These are phyloP conservation scores for Venustoraphidia nigricollis DNA, from an alignment of 2,888 invertebrate species.

Conservation along the genomic window DNA sequence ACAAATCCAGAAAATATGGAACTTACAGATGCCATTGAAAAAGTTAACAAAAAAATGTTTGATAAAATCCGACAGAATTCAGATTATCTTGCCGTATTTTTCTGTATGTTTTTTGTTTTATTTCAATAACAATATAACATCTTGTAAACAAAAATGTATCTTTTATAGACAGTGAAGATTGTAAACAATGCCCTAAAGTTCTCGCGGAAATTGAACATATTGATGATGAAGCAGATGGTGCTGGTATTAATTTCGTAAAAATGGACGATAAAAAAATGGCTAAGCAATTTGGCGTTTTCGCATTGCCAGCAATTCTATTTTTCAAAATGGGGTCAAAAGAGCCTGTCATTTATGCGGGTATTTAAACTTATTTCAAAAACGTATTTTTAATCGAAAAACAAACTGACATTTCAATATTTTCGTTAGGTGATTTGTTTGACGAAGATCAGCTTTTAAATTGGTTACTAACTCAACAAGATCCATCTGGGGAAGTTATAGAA, in stretches of 20 bases:
- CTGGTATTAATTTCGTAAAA: constrained; percentile 84
- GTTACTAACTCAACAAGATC: constrained; percentile 83
- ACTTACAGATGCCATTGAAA: constrained; percentile 80
- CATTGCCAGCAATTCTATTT: constrained; percentile 78
- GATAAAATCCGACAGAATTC: constrained; percentile 77
- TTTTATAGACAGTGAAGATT: constrained; percentile 77
- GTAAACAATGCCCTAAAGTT: constrained; percentile 84
- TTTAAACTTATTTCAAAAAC: background rate
- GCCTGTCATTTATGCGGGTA: constrained; percentile 82
- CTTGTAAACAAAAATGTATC: background rate
- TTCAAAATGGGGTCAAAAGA: constrained; percentile 78
- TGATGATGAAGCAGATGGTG: constrained; percentile 82
- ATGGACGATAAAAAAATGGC: constrained; percentile 79
- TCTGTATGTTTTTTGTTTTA: constrained; percentile 56
- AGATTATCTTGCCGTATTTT: constrained; percentile 82
- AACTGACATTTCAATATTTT: constrained; percentile 11
- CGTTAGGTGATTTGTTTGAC: constrained; percentile 64
- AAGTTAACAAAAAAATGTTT: constrained; percentile 86
- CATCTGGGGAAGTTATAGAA: constrained; percentile 80
- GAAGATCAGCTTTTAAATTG: constrained; percentile 80
- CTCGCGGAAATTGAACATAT: constrained; percentile 81
- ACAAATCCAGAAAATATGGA: constrained; percentile 92
- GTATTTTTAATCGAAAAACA: background rate
- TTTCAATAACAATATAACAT: background rate
- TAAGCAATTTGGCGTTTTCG: constrained; percentile 78